phyloP scores from a whole-genome alignment of 2,797 vertebrate genomes.

The Hozukius guyotensis region DNA sequence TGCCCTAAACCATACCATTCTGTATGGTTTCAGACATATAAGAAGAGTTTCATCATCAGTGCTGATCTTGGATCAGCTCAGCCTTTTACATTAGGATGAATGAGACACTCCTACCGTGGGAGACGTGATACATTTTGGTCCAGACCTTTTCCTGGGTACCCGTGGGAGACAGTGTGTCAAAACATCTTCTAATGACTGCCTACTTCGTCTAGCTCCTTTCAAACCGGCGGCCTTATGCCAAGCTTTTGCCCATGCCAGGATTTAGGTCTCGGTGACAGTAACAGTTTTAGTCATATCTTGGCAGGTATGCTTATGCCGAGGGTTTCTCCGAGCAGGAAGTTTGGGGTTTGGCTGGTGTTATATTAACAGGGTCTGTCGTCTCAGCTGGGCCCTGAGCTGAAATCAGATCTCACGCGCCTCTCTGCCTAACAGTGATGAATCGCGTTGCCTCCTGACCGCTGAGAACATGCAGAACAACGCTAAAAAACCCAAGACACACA shows the following conservation, averaged over 20 bases:
- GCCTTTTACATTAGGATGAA: slow-evolving; percentile 24
- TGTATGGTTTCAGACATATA: slow-evolving; percentile 23
- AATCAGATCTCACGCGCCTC: slow-evolving; percentile 58
- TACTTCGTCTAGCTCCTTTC: slow-evolving; percentile 58
- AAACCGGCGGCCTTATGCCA: slow-evolving; percentile 54
- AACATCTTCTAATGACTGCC: slow-evolving; percentile 65
- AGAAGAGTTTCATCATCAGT: slow-evolving; percentile 27
- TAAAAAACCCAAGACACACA: slow-evolving; percentile 8
- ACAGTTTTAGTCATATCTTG: slow-evolving; percentile 73
- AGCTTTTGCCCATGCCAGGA: slow-evolving; percentile 56
- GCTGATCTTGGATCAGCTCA: slow-evolving; percentile 28
- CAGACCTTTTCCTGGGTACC: slow-evolving; percentile 30
- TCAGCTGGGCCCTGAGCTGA: slow-evolving; percentile 64
- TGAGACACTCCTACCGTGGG: slow-evolving; percentile 21
- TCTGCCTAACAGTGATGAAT: slow-evolving; percentile 55
- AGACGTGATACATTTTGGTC: slow-evolving; percentile 36
- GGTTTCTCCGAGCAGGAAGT: slow-evolving; percentile 68
- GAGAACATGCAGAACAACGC: slow-evolving; percentile 30
- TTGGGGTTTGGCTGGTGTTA: slow-evolving; percentile 58
- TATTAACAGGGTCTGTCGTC: slow-evolving; percentile 70
- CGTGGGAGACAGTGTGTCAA: slow-evolving; percentile 61
- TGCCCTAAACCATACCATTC: neutral
- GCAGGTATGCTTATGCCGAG: slow-evolving; percentile 63
- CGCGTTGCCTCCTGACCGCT: slow-evolving; percentile 46
- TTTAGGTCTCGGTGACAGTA: slow-evolving; percentile 66